Conservation (phyloP, 2,113 vertebrate species). For the Microtus montanus region DNA sequence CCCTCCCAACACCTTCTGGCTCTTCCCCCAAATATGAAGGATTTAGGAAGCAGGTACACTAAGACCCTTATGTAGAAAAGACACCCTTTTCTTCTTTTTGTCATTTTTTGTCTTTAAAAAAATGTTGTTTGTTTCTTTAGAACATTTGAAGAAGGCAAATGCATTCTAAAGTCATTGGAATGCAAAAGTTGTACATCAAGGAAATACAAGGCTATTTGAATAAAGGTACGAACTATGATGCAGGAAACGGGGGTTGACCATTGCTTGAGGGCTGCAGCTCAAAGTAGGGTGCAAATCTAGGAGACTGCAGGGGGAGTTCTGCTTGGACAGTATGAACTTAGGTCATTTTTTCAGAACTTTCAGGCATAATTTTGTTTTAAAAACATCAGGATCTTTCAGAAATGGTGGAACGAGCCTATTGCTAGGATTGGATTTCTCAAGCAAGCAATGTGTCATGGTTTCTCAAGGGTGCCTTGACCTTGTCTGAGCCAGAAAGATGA, state of each 20-base stretch:
- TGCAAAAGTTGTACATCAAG: neutral
- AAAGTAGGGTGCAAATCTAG: neutral
- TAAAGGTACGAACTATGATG: neutral
- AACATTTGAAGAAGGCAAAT: neutral
- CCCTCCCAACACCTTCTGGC: neutral
- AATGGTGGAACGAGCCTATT: neutral
- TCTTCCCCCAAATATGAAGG: neutral
- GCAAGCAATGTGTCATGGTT: neutral
- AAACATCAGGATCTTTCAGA: neutral
- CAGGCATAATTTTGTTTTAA: neutral
- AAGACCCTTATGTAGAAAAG: conserved; percentile 9
- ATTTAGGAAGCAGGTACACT: neutral
- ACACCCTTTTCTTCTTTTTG: neutral
- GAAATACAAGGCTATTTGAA: neutral
- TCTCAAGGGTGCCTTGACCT: neutral
- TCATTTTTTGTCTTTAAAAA: neutral
- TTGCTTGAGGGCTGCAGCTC: neutral
- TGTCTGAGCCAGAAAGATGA: neutral
- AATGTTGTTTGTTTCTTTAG: neutral
- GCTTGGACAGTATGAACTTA: neutral
- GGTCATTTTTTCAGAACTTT: neutral
- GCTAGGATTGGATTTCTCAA: neutral
- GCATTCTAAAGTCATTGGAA: neutral
- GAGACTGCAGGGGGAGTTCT: neutral
- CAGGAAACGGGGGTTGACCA: neutral